phyloP scores from a whole-genome alignment of 2,888 invertebrate species.

The Rotaria socialis region DNA sequence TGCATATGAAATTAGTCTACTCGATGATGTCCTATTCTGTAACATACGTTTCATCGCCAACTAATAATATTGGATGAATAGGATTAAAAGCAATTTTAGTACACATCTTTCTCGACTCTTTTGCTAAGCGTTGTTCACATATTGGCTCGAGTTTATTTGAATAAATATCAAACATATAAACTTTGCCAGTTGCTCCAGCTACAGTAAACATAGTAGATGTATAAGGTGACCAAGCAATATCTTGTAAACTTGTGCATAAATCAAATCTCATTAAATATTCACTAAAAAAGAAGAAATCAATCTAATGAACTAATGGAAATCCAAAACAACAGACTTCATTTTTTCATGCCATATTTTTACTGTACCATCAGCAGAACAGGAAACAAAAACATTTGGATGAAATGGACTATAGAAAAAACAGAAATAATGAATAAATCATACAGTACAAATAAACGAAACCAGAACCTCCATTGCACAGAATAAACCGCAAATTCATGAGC shows the following conservation, averaged over 20 bases:
- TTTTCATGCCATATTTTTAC: constrained; percentile 90
- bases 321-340: constrained; percentile 47
- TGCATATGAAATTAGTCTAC: too few relatives aligned
- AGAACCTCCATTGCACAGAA: constrained; percentile 71
- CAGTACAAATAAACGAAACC: background rate
- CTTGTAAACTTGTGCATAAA: constrained; percentile 80
- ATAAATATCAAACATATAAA: constrained; percentile 76
- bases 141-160: constrained; percentile 86
- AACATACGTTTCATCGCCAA: constrained; percentile 71
- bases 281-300: constrained; percentile 59
- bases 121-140: constrained; percentile 80
- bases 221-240: constrained; percentile 91
- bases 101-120: constrained; percentile 75
- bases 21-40: too few relatives aligned
- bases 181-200: constrained; percentile 80
- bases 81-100: constrained; percentile 73
- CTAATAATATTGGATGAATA: constrained; percentile 70
- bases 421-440: too few relatives aligned
- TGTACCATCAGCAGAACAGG: constrained; percentile 87
- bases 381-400: constrained; percentile 81
- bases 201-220: constrained; percentile 93
- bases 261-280: constrained; percentile 89
- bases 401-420: constrained; percentile 64
- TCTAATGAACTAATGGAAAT: too few relatives aligned
- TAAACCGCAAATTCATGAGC: constrained; percentile 83